Base-by-base conservation (phyloP, 1,140 invertebrate species). In the Drosophila pandora region DNA sequence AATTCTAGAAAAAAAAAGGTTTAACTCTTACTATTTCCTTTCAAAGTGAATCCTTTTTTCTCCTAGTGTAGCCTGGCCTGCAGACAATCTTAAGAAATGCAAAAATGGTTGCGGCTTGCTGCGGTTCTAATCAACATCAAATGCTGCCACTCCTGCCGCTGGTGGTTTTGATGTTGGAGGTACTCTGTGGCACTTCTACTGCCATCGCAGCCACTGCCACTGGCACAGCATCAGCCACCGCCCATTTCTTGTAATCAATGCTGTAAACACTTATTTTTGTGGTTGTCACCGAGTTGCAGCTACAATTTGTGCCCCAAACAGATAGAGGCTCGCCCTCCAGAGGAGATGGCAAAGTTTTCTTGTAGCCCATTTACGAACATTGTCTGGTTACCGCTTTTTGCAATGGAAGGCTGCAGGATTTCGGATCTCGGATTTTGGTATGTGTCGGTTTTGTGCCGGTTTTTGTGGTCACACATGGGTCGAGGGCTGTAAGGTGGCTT, bases 181-280 rank as follows among this genome's bases (percentile, higher is more conserved):
- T 48, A 55, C 50, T 54, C 41, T 21, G 28, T 23, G 34, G 2
- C 12, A 37, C 45, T 41, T 39, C 6, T 10, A 48, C 49, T 34
- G 13, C 39, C 39, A 34, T n/a, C n/a, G n/a, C 1, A 43, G 47
- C 17, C 39, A 39, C 21, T 59, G 50, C 39, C 70, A 56, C 30
- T 67, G 43, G 22, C 55, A 50, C 13, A 17, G 32, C 43, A 52
- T 34, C 53, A 45, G 48, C 65, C 69, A 58, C 76, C 69, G 74
- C 77, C 65, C 57, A 72, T 73, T 56, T 68, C 79, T 88, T 88
- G 83, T 88, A 88, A 88, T 88, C 83, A 88, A 88, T 88, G 83
- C 84, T 88, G 83, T 88, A 88, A 88, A 88, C 83, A 88, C 83
- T 88, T 88, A 88, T 88, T 88, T 88, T 88, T 88, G 83, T 88